These are phyloP conservation scores for Pimpla rufipes DNA, from an alignment of 2,888 invertebrate genomes.

Conservation along the genomic window DNA sequence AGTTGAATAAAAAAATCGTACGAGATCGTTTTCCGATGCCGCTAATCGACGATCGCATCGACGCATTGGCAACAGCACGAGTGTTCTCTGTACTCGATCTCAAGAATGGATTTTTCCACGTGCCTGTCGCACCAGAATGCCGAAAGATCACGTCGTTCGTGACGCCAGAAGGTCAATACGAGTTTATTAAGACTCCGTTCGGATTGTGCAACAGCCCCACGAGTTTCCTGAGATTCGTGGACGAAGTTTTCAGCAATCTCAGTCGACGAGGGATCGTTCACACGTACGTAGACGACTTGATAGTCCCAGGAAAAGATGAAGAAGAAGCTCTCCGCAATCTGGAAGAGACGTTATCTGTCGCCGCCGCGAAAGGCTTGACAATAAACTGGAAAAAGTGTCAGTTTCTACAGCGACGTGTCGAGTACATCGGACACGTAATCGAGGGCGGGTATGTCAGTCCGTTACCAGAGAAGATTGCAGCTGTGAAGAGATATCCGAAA, in stretches of 20 bases:
- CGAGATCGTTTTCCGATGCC: conserved; percentile 72
- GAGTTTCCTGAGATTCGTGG: conserved; percentile 63
- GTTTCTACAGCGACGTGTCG: too few relatives aligned
- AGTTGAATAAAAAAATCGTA: conserved; percentile 67
- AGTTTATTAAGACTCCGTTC: conserved; percentile 67
- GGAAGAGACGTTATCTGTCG: conserved; percentile 56
- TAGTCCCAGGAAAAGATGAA: conserved; percentile 51
- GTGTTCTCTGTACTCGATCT: too few relatives aligned
- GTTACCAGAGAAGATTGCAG: too few relatives aligned
- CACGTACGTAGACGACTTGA: conserved; percentile 65
- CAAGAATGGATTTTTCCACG: conserved; percentile 72
- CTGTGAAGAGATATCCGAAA: too few relatives aligned
- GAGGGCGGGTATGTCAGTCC: too few relatives aligned
- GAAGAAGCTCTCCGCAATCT: conserved; percentile 57
- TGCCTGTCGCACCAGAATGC: conserved; percentile 66
- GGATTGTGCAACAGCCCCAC: conserved; percentile 62
- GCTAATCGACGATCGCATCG: conserved; percentile 71
- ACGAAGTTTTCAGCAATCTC: conserved; percentile 56
- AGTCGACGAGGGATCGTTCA: conserved; percentile 39
- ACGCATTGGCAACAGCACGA: conserved; percentile 57
- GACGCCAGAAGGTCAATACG: conserved; percentile 67
- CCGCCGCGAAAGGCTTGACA: conserved; percentile 63
- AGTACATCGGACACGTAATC: too few relatives aligned
- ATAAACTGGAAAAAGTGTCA: too few relatives aligned
- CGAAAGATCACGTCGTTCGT: conserved; percentile 72